A percentile compares a stretch with the other conserved stretches of the same genome.
phyloP scores from a whole-genome alignment of 2,797 vertebrate species.

The Mycteria americana region DNA sequence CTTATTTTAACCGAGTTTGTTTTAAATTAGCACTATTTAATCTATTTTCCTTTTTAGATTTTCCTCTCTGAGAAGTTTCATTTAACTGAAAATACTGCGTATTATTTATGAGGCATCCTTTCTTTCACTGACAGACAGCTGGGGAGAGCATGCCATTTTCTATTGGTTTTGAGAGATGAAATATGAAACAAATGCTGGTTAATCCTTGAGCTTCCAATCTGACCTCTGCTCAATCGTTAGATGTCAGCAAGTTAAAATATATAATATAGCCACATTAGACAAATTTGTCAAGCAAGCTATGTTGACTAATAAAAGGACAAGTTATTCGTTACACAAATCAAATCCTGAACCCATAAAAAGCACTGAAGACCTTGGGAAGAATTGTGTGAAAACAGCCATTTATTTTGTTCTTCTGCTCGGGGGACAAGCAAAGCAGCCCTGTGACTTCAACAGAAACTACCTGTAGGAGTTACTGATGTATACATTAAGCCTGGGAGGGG shows the following conservation, averaged over 20 bases:
- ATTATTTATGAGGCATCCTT: background rate
- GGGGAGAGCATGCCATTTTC: background rate
- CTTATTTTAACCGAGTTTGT: background rate
- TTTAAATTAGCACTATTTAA: background rate
- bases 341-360: constrained; percentile 3
- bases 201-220: constrained; percentile 46
- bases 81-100: background rate
- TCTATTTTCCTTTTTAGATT: background rate
- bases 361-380: constrained; percentile 21
- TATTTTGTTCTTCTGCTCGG: background rate
- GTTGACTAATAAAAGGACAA: constrained; percentile 24
- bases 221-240: background rate
- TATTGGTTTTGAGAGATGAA: constrained; percentile 34
- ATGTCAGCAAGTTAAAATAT: constrained; percentile 40
- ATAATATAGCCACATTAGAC: background rate
- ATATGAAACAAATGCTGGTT: constrained; percentile 42
- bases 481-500: background rate
- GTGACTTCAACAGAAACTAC: background rate
- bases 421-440: background rate
- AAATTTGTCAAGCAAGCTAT: constrained; percentile 7
- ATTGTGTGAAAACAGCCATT: background rate
- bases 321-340: constrained; percentile 48
- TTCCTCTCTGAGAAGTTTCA: background rate
- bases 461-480: background rate
- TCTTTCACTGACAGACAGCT: background rate